Conservation (phyloP, 2,888 invertebrate genomes). For the Megalurothrips usitatus region DNA sequence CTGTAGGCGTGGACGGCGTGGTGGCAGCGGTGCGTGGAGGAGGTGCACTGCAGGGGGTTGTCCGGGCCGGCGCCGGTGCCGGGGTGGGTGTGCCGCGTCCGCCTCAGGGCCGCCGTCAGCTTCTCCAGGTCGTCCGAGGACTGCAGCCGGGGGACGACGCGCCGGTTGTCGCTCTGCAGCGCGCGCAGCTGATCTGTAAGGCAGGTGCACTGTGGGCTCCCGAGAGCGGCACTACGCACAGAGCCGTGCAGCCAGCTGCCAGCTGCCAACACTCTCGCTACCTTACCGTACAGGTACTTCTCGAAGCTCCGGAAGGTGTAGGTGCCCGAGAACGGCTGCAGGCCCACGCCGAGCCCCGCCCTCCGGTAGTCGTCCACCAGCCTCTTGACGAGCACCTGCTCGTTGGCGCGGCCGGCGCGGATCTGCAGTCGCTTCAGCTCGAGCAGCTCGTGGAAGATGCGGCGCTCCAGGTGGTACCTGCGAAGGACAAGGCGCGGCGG, state of each 20-base stretch:
- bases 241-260: neutral
- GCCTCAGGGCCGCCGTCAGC: slow-evolving; percentile 42
- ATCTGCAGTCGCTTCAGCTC: slow-evolving; percentile 90
- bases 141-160: slow-evolving; percentile 43
- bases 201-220: neutral
- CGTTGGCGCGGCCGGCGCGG: slow-evolving; percentile 81
- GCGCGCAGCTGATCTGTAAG: slow-evolving; percentile 63
- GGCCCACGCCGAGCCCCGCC: slow-evolving; percentile 63
- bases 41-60: slow-evolving; percentile 77
- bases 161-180: slow-evolving; percentile 54
- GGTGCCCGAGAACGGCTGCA: slow-evolving; percentile 50
- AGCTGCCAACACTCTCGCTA: neutral
- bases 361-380: slow-evolving; percentile 79
- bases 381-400: slow-evolving; percentile 79
- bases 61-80: slow-evolving; percentile 47
- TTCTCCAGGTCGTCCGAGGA: slow-evolving; percentile 45
- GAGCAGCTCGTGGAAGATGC: slow-evolving; percentile 87
- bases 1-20: slow-evolving; percentile 91
- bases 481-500: slow-evolving; percentile 28
- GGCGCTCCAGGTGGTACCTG: slow-evolving; percentile 82
- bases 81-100: slow-evolving; percentile 41
- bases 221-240: neutral
- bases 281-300: slow-evolving; percentile 71
- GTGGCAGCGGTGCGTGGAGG: slow-evolving; percentile 81
- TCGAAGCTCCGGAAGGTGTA: slow-evolving; percentile 62